Evolutionary conservation across 2,888 invertebrate species (phyloP).

Genomic region (Brenthis hecate): DNA sequence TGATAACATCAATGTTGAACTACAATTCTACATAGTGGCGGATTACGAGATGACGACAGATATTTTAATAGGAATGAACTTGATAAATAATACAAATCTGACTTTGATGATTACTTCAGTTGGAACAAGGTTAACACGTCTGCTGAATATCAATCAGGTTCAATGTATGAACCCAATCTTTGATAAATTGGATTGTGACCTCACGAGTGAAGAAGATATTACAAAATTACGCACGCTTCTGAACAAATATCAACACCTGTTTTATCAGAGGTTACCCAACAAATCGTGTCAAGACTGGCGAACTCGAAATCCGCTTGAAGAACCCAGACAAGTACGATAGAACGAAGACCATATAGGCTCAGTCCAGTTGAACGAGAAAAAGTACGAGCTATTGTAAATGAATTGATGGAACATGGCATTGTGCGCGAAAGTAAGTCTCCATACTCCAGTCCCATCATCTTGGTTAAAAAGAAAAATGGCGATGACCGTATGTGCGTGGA

Average conservation of each 20-base stretch:
- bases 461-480: slow-evolving; percentile 48
- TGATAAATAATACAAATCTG: slow-evolving; percentile 22
- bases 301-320: slow-evolving; percentile 29
- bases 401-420: slow-evolving; percentile 46
- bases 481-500: slow-evolving; percentile 47
- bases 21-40: slow-evolving; percentile 17
- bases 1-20: slow-evolving; percentile 22
- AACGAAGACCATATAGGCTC: slow-evolving; percentile 46
- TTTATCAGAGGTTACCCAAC: slow-evolving; percentile 42
- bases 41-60: slow-evolving; percentile 31
- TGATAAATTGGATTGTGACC: slow-evolving; percentile 25
- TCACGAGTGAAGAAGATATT: slow-evolving; percentile 23
- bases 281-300: slow-evolving; percentile 45
- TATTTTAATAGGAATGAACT: slow-evolving; percentile 30
- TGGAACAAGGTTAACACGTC: slow-evolving; percentile 10
- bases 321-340: slow-evolving; percentile 42
- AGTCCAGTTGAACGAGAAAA: slow-evolving; percentile 46
- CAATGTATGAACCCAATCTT: not conserved
- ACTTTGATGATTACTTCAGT: slow-evolving; percentile 18
- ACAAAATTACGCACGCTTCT: slow-evolving; percentile 30
- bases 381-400: slow-evolving; percentile 42
- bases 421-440: slow-evolving; percentile 47
- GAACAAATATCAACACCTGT: slow-evolving; percentile 43
- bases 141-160: slow-evolving; percentile 1
- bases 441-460: slow-evolving; percentile 47